Evolutionary conservation across 2,797 vertebrate genomes (phyloP), one percentile per base, ranked within the genome.

Genomic region (Tapirus indicus): DNA sequence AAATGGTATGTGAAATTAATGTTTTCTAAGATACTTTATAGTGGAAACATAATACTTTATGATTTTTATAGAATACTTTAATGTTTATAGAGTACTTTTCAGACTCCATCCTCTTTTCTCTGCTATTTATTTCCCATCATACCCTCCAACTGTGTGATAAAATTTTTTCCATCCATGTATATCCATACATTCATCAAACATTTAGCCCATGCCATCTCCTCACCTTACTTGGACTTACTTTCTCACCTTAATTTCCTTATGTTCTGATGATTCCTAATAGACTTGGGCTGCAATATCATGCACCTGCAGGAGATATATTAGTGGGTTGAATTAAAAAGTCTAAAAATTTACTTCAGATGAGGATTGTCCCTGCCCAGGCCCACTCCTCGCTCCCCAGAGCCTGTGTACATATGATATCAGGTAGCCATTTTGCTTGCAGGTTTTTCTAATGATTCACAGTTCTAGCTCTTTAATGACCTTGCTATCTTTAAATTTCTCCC

Each of bases 401-500:
- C 44, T 66, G 29, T 87, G 7, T 66, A 29, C 23, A 14, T 79
- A n/a, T 49, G 29, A 18, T 27, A 92, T n/a, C 49, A 96, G 56
- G 38, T 97, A 13, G n/a, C 58, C 56, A 44, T 95, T 96, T 91
- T 96, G 72, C 88, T 11, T 41, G 2, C n/a, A 13, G 23, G 18
- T 41, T 92, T 97, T 88, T 88, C 72, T 79, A 75, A 13, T 64
- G 58, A 78, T 66, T 78, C 17, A 54, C 20, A 58, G 21, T 44
- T 69, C 27, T 49, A 69, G 47, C 58, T 95, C 64, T 92, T 83
- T 60, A 84, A 52, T 84, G 71, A 35, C 35, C 35, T 96, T 72
- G 35, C 77, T 92, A 4, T 93, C 60, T 97, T 95, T 93, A 35
- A 94, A 52, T 91, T 95, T 94, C 56, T 95, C 38, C 72, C 25